Evolutionary conservation across 2,888 invertebrate species (phyloP).

Genomic region (Eristalis intricaria): DNA sequence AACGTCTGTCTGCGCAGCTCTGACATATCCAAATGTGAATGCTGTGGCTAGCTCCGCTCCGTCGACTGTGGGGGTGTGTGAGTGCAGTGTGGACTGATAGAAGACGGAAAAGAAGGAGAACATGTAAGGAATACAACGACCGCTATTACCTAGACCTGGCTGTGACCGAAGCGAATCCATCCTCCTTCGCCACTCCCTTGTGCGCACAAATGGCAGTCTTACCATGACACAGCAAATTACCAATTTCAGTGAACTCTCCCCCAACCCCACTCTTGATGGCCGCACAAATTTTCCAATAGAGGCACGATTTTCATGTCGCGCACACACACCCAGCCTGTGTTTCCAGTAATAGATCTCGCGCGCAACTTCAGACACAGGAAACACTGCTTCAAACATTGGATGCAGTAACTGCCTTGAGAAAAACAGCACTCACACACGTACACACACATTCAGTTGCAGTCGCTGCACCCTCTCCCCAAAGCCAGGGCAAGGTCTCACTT

Average conservation of each 20-base stretch:
- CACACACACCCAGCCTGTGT: constrained; percentile 41
- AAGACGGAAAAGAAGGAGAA: constrained; percentile 22
- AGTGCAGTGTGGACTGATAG: not conserved
- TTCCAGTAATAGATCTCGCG: constrained; percentile 63
- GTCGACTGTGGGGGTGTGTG: not conserved
- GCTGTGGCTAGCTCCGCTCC: constrained; percentile 20
- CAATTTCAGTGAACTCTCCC: constrained; percentile 37
- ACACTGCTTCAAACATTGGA: constrained; percentile 27
- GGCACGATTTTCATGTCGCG: constrained; percentile 68
- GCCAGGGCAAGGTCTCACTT: constrained; percentile 24
- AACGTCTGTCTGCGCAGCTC: constrained; percentile 47
- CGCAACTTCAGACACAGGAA: constrained; percentile 32
- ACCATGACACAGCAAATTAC: constrained; percentile 71
- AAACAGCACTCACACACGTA: constrained; percentile 22
- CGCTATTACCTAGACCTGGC: constrained; percentile 67
- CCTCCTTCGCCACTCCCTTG: constrained; percentile 41
- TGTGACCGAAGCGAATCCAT: constrained; percentile 55
- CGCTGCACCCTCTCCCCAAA: not conserved
- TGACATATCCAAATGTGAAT: constrained; percentile 55
- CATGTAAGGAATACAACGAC: constrained; percentile 63
- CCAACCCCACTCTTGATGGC: constrained; percentile 5
- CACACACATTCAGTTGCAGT: no score
- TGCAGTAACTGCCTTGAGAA: constrained; percentile 61
- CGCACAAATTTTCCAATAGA: constrained; percentile 64
- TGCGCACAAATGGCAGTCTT: constrained; percentile 60